Evolutionary conservation across 2,797 vertebrate genomes (phyloP).

Genomic region (Sylvilagus floridanus): DNA sequence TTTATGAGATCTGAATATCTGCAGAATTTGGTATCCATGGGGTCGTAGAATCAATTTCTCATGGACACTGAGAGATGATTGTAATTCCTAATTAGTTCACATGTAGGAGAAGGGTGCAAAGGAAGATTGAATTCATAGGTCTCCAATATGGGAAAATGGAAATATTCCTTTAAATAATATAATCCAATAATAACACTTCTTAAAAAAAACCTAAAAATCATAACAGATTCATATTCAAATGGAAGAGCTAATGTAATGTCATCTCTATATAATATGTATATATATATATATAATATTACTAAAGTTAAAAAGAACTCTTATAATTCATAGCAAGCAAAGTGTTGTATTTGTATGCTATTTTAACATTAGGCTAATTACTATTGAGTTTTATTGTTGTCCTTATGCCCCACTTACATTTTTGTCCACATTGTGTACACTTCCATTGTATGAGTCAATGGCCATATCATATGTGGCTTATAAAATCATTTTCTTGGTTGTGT

Average conservation of each 20-base stretch:
- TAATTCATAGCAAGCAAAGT: neutral
- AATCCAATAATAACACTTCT: neutral
- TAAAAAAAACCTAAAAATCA: neutral
- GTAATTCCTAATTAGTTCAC: neutral
- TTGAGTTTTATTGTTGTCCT: neutral
- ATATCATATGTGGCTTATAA: neutral
- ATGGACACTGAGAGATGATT: neutral
- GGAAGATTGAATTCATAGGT: neutral
- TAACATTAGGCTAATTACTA: neutral
- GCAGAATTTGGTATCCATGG: neutral
- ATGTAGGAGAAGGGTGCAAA: neutral
- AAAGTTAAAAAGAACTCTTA: neutral
- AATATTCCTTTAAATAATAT: neutral
- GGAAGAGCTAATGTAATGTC: neutral
- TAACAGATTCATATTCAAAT: neutral
- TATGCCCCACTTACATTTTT: neutral
- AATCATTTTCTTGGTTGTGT: neutral
- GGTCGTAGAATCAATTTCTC: neutral
- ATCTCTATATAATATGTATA: neutral
- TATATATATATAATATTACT: neutral
- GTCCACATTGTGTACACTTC: neutral
- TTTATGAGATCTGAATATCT: neutral
- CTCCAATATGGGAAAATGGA: neutral
- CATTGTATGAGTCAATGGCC: neutral
- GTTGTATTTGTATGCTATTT: neutral